Base-by-base conservation (phyloP, 2,797 vertebrate species). In the Distichodus sexfasciatus region DNA sequence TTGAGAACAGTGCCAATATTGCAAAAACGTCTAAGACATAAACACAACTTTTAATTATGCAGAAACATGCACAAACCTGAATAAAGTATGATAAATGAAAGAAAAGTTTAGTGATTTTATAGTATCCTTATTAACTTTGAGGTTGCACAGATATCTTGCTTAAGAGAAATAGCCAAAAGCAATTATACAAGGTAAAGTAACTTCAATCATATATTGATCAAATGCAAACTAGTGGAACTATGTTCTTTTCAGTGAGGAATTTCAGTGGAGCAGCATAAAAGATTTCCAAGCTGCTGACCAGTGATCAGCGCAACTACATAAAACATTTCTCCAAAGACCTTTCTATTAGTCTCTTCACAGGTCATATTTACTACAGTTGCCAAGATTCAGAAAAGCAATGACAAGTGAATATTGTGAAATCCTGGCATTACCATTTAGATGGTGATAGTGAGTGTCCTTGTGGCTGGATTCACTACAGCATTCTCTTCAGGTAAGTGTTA, bases 401-500 rank as follows among this genome's bases (percentile, higher is more conserved):
- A 40, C 8, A 38, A 57, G 19, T 31, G 26, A 44, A n/a, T 33
- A 21, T 35, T 26, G 33, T 29, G 15, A 66, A 51, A 61, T 23
- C 23, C 24, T 12, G 23, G 58, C 38, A 19, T 11, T 63, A 35
- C 26, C 1, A 10, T 71, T 47, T 48, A 12, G 2, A 40, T 36
- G 43, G 55, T 44, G 66, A 66, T 19, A 47, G 53, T 12, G 1
- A 54, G 31, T n/a, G 24, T 46, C 35, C 38, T 11, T 62, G 50
- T 48, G 66, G 70, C 35, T 58, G 35, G 35, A 44, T 53, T 43
- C 50, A 55, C 40, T 46, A 11, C 19, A 55, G 33, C 1, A 17
- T 28, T 66, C 58, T 8, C 29, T 60, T 74, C 29, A 55, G 17
- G 67, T 66, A 35, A 63, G 62, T 66, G 50, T 12, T 60, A 44